Percentiles rank a stretch among this genome's conserved stretches.
Evolutionary conservation across 37 sponge, comb jelly and placozoan species (phyloP).

Genomic region (Crambe crambe): DNA sequence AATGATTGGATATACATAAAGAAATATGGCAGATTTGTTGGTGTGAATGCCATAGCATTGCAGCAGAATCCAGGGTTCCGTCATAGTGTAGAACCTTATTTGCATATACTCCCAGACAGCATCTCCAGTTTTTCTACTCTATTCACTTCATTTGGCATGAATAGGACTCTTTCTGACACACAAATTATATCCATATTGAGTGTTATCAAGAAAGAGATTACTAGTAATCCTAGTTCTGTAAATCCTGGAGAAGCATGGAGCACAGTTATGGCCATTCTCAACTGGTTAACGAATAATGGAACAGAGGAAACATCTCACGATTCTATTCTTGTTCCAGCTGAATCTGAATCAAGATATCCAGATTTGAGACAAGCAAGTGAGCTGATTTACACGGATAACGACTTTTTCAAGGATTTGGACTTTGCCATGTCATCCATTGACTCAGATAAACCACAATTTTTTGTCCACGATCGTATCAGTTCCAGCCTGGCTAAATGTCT

Average conservation of each 20-base stretch:
- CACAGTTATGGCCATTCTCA: conserved; percentile 37
- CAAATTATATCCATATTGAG: conserved; percentile 46
- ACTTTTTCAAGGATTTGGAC: conserved; percentile 2
- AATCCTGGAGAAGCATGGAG: conserved; percentile 25
- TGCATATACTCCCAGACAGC: conserved; percentile 36
- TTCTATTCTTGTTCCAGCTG: conserved; percentile 31
- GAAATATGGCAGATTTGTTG: conserved; percentile 31
- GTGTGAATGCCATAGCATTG: conserved; percentile 6
- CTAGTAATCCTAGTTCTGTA: background rate
- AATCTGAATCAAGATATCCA: conserved; percentile 19
- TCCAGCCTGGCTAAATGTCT: conserved; percentile 15
- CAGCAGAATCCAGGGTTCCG: conserved; percentile 14
- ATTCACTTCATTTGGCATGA: conserved; percentile 38
- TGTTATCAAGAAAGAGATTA: conserved; percentile 22
- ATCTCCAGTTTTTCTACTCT: conserved; percentile 12
- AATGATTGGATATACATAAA: conserved; percentile 38
- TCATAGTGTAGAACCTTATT: conserved; percentile 32
- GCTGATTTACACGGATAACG: conserved; percentile 47
- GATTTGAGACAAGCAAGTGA: conserved; percentile 5
- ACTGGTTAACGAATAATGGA: conserved; percentile 54
- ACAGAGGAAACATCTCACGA: background rate
- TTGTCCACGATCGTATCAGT: conserved; percentile 30
- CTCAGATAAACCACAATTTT: background rate
- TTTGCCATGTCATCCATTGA: no score
- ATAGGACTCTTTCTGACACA: background rate